Evolutionary conservation across 2,888 invertebrate species (phyloP).

Genomic region (Cantharis flavilabris): DNA sequence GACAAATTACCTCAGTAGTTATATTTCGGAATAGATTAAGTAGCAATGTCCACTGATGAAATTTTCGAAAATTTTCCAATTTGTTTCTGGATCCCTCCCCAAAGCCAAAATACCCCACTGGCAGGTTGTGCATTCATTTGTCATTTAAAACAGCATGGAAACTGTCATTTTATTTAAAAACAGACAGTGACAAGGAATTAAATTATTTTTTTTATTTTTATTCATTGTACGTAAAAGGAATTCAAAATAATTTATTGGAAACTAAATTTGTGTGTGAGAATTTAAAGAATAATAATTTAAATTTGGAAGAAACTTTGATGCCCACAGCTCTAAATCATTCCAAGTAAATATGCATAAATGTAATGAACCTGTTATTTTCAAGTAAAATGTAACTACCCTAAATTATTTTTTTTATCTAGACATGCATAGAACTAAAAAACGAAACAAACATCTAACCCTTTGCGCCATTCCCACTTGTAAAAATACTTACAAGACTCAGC

Average conservation of each 20-base stretch:
- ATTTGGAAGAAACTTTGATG: background rate
- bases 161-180: background rate
- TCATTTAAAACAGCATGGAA: background rate
- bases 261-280: background rate
- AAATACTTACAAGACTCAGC: background rate
- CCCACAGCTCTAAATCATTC: background rate
- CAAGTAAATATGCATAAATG: background rate
- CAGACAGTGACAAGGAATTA: background rate
- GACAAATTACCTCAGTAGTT: no score
- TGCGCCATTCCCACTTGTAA: background rate
- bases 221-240: background rate
- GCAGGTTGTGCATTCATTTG: no score
- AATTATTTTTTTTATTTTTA: background rate
- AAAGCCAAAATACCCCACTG: no score
- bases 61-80: no score
- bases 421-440: background rate
- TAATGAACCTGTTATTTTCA: background rate
- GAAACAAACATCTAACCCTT: background rate
- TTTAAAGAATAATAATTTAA: background rate
- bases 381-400: background rate
- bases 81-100: no score
- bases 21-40: no score
- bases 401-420: background rate
- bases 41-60: no score
- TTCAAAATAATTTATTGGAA: background rate